A percentile compares a stretch with the other conserved stretches of the same genome.
Conservation (phyloP, 1,140 invertebrate species). For the Drosophila neocordata region DNA sequence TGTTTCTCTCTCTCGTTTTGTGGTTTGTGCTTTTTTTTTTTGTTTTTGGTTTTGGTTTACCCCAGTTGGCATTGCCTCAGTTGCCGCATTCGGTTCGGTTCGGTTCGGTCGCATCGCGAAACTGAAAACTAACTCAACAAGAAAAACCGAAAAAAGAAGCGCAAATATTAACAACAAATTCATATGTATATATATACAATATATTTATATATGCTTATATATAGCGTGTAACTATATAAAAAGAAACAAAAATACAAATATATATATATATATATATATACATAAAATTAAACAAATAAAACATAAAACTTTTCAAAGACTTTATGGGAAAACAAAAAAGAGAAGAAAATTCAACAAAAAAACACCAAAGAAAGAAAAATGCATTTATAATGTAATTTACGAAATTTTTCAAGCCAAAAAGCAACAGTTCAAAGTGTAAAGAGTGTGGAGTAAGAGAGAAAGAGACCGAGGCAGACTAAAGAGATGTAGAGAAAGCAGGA, state of each 20-base stretch:
- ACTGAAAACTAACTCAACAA: constrained; percentile 36
- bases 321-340: constrained; percentile 13
- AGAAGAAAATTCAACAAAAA: too few relatives aligned
- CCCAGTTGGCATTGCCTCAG: constrained; percentile 55
- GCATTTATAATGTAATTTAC: constrained; percentile 12
- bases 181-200: neutral
- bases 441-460: neutral
- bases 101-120: constrained; percentile 29
- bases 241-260: neutral
- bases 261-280: neutral
- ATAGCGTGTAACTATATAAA: neutral
- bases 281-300: constrained; percentile 28
- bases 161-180: constrained; percentile 4
- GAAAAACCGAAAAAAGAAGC: constrained; percentile 3
- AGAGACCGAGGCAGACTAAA: neutral
- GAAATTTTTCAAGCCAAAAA: constrained; percentile 4
- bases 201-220: neutral
- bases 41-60: constrained; percentile 37
- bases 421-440: constrained; percentile 41
- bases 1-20: constrained; percentile 30
- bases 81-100: constrained; percentile 54
- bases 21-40: constrained; percentile 23
- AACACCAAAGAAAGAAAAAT: constrained; percentile 20
- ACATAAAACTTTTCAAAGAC: constrained; percentile 24
- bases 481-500: too few relatives aligned